Evolutionary conservation across 2,113 vertebrate species (phyloP).

Genomic region (Malaclemys terrapin): DNA sequence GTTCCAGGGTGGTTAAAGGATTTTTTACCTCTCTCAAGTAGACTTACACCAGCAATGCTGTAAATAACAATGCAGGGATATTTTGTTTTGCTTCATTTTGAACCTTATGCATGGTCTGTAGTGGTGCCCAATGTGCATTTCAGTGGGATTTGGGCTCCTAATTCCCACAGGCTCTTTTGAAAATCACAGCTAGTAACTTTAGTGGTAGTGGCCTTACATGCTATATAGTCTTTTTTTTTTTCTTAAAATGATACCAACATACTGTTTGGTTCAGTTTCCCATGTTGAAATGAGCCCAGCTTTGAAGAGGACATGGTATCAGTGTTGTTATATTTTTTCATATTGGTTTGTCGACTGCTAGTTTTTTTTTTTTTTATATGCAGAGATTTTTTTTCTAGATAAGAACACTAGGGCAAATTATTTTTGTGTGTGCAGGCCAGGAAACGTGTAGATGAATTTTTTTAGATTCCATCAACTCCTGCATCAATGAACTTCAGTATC

Average conservation of each 20-base stretch:
- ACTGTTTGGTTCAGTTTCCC: background rate
- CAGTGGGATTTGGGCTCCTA: background rate
- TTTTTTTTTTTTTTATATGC: background rate
- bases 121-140: background rate
- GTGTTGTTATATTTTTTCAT: background rate
- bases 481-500: background rate
- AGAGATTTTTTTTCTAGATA: background rate
- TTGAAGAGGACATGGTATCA: background rate
- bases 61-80: background rate
- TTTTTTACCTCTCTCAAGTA: background rate
- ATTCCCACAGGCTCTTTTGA: background rate
- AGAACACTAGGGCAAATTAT: background rate
- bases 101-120: background rate
- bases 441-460: background rate
- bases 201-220: background rate
- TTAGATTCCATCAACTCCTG: constrained; percentile 14
- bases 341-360: accelerated
- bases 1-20: background rate
- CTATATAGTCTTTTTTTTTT: background rate
- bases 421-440: background rate
- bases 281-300: background rate
- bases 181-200: background rate
- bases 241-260: background rate
- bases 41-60: background rate
- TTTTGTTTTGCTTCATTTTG: background rate